Percentiles rank a stretch among this genome's conserved stretches.
These are phyloP conservation scores for Spinibarbus caldwelli DNA, from an alignment of 2,797 vertebrate genomes.

Conservation along the genomic window DNA sequence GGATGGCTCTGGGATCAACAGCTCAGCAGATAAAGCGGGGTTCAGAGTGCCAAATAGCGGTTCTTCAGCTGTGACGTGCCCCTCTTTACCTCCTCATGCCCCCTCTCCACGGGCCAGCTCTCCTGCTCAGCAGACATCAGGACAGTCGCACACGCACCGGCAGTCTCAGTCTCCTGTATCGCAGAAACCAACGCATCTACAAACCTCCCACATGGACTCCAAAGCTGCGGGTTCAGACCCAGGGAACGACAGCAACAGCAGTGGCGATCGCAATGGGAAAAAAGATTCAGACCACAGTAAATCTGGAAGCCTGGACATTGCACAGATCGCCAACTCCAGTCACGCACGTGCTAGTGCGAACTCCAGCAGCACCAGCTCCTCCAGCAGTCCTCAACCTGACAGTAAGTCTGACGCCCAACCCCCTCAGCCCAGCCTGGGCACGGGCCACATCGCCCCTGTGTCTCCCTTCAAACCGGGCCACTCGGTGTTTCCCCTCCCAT, in stretches of 20 bases:
- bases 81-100: constrained; percentile 83
- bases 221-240: constrained; percentile 74
- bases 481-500: constrained; percentile 92
- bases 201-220: constrained; percentile 74
- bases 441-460: constrained; percentile 93
- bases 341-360: constrained; percentile 78
- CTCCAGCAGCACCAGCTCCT: constrained; percentile 81
- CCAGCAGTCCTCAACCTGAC: constrained; percentile 79
- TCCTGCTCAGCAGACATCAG: constrained; percentile 78
- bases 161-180: constrained; percentile 53
- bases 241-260: constrained; percentile 75
- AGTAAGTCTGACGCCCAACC: constrained; percentile 85
- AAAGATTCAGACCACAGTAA: constrained; percentile 76
- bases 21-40: constrained; percentile 84
- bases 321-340: constrained; percentile 79
- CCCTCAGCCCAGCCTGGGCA: constrained; percentile 74
- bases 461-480: constrained; percentile 97
- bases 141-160: constrained; percentile 74
- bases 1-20: constrained; percentile 79
- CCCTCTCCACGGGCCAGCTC: constrained; percentile 82
- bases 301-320: constrained; percentile 72
- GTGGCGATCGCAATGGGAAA: constrained; percentile 63
- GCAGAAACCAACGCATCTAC: constrained; percentile 72
- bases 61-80: constrained; percentile 72
- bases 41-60: constrained; percentile 88